Conservation (phyloP, 2,113 vertebrate species). For the Stomatorhinus ivindoensis region DNA sequence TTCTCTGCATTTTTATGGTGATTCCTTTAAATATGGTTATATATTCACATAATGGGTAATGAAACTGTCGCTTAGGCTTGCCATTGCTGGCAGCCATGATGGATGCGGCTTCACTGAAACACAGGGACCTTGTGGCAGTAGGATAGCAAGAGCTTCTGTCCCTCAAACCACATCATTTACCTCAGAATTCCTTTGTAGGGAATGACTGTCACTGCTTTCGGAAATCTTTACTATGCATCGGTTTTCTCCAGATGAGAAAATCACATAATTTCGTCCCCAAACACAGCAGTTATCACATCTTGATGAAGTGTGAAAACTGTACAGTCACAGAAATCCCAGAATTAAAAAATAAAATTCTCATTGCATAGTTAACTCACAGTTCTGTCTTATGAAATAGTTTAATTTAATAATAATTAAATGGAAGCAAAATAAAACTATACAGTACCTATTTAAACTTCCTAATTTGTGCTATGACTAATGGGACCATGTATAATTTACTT, state of each 20-base stretch:
- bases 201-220: not conserved
- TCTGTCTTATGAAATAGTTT: not conserved
- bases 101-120: slow-evolving; percentile 21
- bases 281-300: not conserved
- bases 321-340: not conserved
- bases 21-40: slow-evolving; percentile 35
- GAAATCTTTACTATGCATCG: slow-evolving; percentile 7
- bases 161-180: slow-evolving; percentile 4
- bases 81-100: slow-evolving; percentile 25
- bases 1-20: slow-evolving; percentile 29
- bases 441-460: not conserved
- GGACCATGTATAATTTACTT: not conserved
- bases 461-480: not conserved
- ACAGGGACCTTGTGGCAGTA: not conserved
- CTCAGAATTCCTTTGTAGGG: slow-evolving; percentile 5
- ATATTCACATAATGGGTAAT: slow-evolving; percentile 38
- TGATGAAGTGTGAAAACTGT: slow-evolving; percentile 6
- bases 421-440: not conserved
- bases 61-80: slow-evolving; percentile 28
- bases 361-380: not conserved
- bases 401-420: not conserved
- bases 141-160: slow-evolving; percentile 14
- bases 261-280: not conserved
- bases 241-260: not conserved
- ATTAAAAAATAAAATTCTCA: not conserved